These are phyloP conservation scores for Koerneria pararmatus DNA, from an alignment of 2,888 invertebrate species.

Conservation along the genomic window DNA sequence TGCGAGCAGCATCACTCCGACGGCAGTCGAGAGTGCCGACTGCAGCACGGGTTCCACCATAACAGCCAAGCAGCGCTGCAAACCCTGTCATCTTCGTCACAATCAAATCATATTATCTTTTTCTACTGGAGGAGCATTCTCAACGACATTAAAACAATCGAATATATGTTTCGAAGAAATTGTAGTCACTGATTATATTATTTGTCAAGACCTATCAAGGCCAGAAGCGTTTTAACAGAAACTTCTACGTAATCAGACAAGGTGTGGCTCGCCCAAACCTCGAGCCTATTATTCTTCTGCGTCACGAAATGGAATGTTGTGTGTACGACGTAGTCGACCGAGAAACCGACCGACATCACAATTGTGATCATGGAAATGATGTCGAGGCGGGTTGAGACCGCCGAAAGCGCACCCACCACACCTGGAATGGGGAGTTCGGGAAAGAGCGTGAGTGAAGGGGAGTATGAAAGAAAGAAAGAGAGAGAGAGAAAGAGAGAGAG, in stretches of 20 bases:
- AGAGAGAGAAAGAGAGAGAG: no score
- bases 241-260: no score
- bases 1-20: slow-evolving; percentile 47
- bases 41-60: slow-evolving; percentile 52
- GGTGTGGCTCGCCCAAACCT: slow-evolving; percentile 39
- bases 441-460: no score
- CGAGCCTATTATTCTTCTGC: slow-evolving; percentile 41
- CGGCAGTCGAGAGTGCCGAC: slow-evolving; percentile 50
- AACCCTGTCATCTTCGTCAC: not conserved
- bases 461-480: no score
- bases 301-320: slow-evolving; percentile 54
- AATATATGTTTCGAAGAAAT: not conserved
- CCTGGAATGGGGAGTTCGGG: no score
- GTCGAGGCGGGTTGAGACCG: slow-evolving; percentile 47
- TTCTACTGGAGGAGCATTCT: not conserved
- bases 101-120: not conserved
- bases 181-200: not conserved
- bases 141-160: not conserved
- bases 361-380: slow-evolving; percentile 58
- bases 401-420: slow-evolving; percentile 51
- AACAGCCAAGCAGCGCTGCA: slow-evolving; percentile 45
- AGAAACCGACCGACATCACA: slow-evolving; percentile 57
- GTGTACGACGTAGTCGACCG: slow-evolving; percentile 55
- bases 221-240: no score
- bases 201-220: not conserved